These are phyloP conservation scores for Speoplatyrhinus poulsoni DNA, from an alignment of 2,113 vertebrate species.

Conservation along the genomic window DNA sequence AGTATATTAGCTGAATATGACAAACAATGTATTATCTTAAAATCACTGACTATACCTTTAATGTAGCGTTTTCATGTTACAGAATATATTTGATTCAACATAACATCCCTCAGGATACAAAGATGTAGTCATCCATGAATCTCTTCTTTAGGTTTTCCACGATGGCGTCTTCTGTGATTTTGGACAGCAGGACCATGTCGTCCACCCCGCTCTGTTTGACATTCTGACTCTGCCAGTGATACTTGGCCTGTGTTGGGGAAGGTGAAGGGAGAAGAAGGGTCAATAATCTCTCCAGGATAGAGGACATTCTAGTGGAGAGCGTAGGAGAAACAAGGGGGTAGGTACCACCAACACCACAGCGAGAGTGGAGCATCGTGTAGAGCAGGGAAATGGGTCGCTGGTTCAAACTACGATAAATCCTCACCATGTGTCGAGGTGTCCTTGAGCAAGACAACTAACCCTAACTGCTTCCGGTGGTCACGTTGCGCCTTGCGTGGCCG, in stretches of 20 bases:
- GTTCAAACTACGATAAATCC: no score
- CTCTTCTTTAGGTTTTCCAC: constrained; percentile 97
- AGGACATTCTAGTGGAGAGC: not conserved
- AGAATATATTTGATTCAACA: no score
- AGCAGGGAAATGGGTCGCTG: no score
- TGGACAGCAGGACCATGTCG: constrained; percentile 96
- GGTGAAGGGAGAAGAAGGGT: not conserved
- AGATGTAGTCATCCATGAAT: constrained; percentile 96
- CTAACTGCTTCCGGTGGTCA: no score
- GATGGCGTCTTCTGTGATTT: constrained; percentile 92
- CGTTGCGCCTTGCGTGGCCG: no score
- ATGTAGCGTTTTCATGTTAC: not conserved
- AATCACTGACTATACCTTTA: not conserved
- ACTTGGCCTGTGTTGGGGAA: constrained; percentile 81
- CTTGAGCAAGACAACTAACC: no score
- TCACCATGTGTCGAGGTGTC: no score
- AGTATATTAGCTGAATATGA: no score
- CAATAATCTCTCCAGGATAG: not conserved
- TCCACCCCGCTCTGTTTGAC: constrained; percentile 98
- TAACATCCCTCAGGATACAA: constrained; percentile 82
- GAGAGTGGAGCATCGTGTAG: no score
- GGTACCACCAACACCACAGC: no score
- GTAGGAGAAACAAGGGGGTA: not conserved
- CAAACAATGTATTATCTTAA: no score
- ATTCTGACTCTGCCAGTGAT: constrained; percentile 99